Percentiles rank a stretch among this genome's conserved stretches.
Conservation (phyloP, 2,797 vertebrate species). For the Rhabdomys pumilio region DNA sequence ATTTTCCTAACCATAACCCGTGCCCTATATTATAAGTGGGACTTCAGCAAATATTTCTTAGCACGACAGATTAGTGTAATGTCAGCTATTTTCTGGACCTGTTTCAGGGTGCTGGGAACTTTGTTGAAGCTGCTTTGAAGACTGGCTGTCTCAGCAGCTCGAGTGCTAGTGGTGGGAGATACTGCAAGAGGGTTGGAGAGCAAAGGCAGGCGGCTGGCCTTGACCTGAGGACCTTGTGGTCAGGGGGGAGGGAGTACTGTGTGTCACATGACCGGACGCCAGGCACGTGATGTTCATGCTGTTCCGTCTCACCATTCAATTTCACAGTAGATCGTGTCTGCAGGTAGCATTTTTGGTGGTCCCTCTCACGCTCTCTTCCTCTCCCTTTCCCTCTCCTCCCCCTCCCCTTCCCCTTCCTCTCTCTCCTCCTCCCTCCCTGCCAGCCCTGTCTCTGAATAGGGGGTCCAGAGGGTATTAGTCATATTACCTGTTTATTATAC, state of each 20-base stretch:
- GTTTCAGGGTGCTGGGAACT: background rate
- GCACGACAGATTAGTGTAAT: background rate
- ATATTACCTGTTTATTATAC: slow-evolving; percentile 64
- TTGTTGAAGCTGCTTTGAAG: background rate
- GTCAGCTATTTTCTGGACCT: background rate
- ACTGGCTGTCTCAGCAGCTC: background rate
- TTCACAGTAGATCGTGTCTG: slow-evolving; percentile 30
- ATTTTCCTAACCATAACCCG: background rate
- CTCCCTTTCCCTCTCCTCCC: background rate
- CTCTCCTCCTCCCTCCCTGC: background rate
- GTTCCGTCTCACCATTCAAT: background rate
- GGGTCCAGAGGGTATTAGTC: slow-evolving; percentile 48
- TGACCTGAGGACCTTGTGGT: background rate
- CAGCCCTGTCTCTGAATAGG: background rate
- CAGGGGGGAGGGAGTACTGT: no score
- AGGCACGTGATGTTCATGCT: background rate
- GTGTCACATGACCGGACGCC: background rate
- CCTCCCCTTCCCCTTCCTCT: background rate
- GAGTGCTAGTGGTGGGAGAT: background rate
- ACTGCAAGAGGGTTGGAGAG: background rate
- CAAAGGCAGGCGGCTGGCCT: background rate
- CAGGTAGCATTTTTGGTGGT: slow-evolving; percentile 40
- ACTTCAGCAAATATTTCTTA: slow-evolving; percentile 19
- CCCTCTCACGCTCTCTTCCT: background rate
- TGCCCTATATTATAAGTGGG: background rate